Evolutionary conservation across 2,888 invertebrate species (phyloP), one percentile per base, ranked within the genome.

Genomic region (Caenorhabditis sulstoni): DNA sequence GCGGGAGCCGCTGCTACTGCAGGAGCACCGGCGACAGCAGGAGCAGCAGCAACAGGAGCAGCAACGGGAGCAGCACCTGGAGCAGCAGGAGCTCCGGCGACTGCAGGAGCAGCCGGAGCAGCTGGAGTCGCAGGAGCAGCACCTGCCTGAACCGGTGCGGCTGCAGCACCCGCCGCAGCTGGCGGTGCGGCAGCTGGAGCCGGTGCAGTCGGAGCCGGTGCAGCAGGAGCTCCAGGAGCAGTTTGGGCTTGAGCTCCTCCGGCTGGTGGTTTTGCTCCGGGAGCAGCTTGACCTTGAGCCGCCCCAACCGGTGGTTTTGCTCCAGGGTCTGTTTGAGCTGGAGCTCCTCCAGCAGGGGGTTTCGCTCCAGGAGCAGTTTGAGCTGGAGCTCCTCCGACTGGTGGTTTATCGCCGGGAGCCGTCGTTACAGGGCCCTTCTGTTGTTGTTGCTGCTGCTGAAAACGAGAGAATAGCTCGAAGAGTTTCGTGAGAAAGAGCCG

Each of bases 31-130:
- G 41, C 41, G 11, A 11, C 41, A 11, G 11, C 41, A 3, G 41
- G 12, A 41, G 41, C 12, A 41, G 41, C 41, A 41, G 41, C 41
- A 11, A 41, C 41, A 3, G 41, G 12, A 11, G 41, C 12, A 3
- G 41, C 41, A 8, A 11, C 41, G 11, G 41, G 12, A 11, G 14
- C 41, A 11, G 41, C 12, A 41, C 7, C 12, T 14, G 41, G 12
- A 41, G 53, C 35, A 8, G 22, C 16, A 22, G 57, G 57, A 44
- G 44, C 44, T 57, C 39, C 57, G n/a, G n/a, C n/a, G n/a, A n/a
- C n/a, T 37, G 55, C 29, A 5, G 29, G 29, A 7, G 29, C 29
- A 29, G 7, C 29, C 3, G 29, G 29, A 29, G 29, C 29, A 29
- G 7, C 29, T 29, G 29, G 4, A 29, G 29, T 3, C 3, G 29